phyloP scores from a whole-genome alignment of 2,888 invertebrate genomes.

The Branchipolynoe longqiensis region DNA sequence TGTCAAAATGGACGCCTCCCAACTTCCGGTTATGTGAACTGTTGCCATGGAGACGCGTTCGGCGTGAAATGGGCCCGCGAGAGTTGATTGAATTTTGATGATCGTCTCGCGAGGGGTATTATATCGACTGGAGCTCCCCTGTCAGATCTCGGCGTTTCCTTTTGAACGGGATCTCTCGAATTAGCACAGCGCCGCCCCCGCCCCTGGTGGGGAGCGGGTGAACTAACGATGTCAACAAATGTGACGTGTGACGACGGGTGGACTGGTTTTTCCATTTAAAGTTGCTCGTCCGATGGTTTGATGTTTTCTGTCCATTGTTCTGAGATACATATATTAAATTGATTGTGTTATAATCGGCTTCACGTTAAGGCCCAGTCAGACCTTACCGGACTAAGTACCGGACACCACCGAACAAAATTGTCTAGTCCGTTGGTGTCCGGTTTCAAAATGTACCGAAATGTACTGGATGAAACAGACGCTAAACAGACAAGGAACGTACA shows the following conservation, averaged over 20 bases:
- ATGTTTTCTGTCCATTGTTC: too few relatives aligned
- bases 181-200: not conserved
- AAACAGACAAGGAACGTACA: too few relatives aligned
- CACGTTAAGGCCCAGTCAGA: too few relatives aligned
- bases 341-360: too few relatives aligned
- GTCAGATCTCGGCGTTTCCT: conserved; percentile 8
- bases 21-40: conserved; percentile 23
- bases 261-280: too few relatives aligned
- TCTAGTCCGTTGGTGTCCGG: too few relatives aligned
- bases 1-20: conserved; percentile 35
- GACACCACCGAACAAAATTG: too few relatives aligned
- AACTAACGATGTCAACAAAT: conserved; percentile 35
- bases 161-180: not conserved
- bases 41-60: conserved; percentile 25
- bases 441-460: too few relatives aligned
- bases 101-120: conserved; percentile 34
- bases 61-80: not conserved
- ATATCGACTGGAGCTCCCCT: not conserved
- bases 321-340: too few relatives aligned
- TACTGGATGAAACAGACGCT: too few relatives aligned
- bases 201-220: not conserved
- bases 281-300: too few relatives aligned
- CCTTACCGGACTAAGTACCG: too few relatives aligned
- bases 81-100: conserved; percentile 53
- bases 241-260: not conserved